Conservation (phyloP, 2,888 invertebrate species). For the Caradrina kadenii region DNA sequence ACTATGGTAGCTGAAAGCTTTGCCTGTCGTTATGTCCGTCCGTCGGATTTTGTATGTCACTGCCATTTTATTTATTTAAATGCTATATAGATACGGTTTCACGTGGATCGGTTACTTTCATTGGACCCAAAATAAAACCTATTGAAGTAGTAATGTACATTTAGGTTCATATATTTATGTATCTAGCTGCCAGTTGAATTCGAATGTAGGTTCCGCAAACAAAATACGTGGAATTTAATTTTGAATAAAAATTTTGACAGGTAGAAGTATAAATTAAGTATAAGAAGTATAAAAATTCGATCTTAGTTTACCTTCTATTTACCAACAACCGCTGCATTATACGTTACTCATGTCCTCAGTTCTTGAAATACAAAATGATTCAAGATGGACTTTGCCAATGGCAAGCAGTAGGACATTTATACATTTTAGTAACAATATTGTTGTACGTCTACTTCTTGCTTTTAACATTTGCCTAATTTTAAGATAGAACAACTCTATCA, state of each 20-base stretch:
- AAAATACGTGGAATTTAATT: not conserved
- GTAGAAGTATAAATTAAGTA: too few relatives aligned
- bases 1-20: too few relatives aligned
- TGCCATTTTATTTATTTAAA: not conserved
- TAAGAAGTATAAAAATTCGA: too few relatives aligned
- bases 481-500: too few relatives aligned
- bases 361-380: not conserved
- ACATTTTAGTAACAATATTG: too few relatives aligned
- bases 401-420: not conserved
- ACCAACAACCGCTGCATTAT: not conserved
- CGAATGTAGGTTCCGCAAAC: too few relatives aligned
- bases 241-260: not conserved
- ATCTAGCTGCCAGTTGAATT: too few relatives aligned
- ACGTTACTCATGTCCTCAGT: not conserved
- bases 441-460: too few relatives aligned
- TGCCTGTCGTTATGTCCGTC: not conserved
- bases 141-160: conserved; percentile 3
- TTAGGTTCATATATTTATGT: too few relatives aligned
- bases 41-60: not conserved
- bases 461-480: too few relatives aligned
- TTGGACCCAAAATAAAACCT: conserved; percentile 25
- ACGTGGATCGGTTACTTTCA: conserved; percentile 9
- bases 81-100: conserved; percentile 5
- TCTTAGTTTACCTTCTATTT: not conserved
- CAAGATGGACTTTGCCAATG: not conserved